These are phyloP conservation scores for Episyrphus balteatus DNA, from an alignment of 1,140 invertebrate species.

Conservation along the genomic window DNA sequence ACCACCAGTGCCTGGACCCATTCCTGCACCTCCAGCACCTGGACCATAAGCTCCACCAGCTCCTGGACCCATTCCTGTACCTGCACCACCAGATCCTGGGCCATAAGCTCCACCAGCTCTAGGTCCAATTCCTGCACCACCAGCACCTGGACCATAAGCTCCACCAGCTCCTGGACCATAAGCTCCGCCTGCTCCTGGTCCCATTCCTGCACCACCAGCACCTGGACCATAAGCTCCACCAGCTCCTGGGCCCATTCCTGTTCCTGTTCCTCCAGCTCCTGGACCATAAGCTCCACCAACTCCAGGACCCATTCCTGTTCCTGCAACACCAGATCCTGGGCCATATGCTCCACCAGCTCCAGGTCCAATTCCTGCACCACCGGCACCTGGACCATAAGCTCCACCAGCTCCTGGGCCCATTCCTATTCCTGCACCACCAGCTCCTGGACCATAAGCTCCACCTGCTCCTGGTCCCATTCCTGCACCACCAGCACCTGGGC, in stretches of 20 bases:
- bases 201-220: background rate
- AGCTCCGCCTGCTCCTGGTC: background rate
- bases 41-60: constrained; percentile 1
- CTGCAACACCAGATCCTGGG: constrained; percentile 31
- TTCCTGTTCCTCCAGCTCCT: constrained; percentile 36
- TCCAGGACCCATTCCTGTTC: constrained; percentile 24
- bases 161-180: background rate
- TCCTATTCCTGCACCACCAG: background rate
- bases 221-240: constrained; percentile 10
- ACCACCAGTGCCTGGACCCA: background rate
- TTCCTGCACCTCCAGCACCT: background rate
- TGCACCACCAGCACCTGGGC: constrained; percentile 31
- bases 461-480: constrained; percentile 12
- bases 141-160: background rate
- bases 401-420: background rate
- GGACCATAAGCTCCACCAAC: constrained; percentile 22
- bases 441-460: background rate
- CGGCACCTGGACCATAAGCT: too few relatives aligned
- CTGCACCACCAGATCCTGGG: background rate
- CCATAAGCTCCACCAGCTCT: background rate
- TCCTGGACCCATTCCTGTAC: constrained; percentile 3
- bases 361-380: background rate
- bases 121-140: background rate
- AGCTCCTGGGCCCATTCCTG: constrained; percentile 12
- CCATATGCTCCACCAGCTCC: constrained; percentile 13